A percentile compares a stretch with the other conserved stretches of the same genome.
Conservation (phyloP, 2,797 vertebrate species). For the Platalea minor region DNA sequence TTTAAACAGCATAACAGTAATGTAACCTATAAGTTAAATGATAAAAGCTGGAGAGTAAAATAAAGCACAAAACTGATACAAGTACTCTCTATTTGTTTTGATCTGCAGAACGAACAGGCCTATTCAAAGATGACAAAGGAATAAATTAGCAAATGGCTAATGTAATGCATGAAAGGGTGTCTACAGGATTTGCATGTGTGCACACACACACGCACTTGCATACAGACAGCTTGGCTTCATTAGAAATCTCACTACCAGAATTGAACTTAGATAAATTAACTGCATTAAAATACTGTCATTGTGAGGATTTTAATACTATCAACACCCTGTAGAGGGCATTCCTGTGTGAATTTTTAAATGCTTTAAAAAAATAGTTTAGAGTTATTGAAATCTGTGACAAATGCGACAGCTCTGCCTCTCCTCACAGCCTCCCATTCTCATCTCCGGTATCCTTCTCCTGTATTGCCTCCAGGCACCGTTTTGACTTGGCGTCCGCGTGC, state of each 20-base stretch:
- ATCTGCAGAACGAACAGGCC: conserved; percentile 56
- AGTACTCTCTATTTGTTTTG: conserved; percentile 42
- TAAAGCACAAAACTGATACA: conserved; percentile 47
- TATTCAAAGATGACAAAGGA: conserved; percentile 57
- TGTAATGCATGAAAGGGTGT: conserved; percentile 1
- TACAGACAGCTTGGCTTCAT: conserved; percentile 29
- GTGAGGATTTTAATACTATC: conserved; percentile 70
- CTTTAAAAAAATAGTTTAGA: conserved; percentile 63
- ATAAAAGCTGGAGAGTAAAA: conserved; percentile 54
- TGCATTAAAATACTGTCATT: conserved; percentile 72
- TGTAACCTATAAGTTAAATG: conserved; percentile 42
- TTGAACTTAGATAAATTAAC: conserved; percentile 74
- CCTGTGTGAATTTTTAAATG: conserved; percentile 61
- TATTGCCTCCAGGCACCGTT: conserved; percentile 76
- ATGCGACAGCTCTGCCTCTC: not conserved
- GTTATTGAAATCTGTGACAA: conserved; percentile 37
- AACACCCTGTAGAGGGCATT: conserved; percentile 50
- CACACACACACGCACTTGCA: not conserved
- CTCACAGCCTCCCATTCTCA: conserved; percentile 75
- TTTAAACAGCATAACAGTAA: conserved; percentile 16
- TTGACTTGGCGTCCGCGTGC: conserved; percentile 66
- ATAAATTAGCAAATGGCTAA: conserved; percentile 69
- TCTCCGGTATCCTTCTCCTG: conserved; percentile 76
- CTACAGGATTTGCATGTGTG: not conserved
- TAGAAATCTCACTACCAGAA: conserved; percentile 53